A percentile compares a stretch with the other conserved stretches of the same genome.
These are phyloP conservation scores for Ceratitis capitata DNA, from an alignment of 1,140 invertebrate genomes.

Conservation along the genomic window DNA sequence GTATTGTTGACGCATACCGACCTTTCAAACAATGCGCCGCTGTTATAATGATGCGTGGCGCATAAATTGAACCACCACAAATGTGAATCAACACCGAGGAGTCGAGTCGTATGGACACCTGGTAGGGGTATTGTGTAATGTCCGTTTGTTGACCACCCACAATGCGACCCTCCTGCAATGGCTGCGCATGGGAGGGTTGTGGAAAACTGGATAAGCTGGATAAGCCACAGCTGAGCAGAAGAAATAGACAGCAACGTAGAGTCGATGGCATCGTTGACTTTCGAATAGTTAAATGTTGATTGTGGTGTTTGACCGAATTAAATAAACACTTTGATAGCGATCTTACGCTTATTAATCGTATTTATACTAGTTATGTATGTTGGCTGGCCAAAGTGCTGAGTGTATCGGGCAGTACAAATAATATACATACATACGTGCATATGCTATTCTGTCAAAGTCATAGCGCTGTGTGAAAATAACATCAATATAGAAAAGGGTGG, in stretches of 20 bases:
- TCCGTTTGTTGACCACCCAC: conserved; percentile 55
- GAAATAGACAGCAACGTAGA: neutral
- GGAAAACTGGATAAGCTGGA: neutral
- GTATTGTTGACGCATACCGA: conserved; percentile 67
- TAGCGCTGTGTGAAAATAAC: neutral
- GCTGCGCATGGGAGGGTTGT: neutral
- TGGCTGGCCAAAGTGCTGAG: neutral
- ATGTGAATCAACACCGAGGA: conserved; percentile 39
- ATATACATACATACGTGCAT: neutral
- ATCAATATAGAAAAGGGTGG: too few relatives aligned
- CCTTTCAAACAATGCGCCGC: conserved; percentile 70
- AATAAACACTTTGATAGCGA: neutral
- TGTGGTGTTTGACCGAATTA: neutral
- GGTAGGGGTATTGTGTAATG: conserved; percentile 55
- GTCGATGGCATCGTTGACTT: neutral
- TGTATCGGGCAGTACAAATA: neutral
- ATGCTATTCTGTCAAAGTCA: neutral
- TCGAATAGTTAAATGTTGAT: neutral
- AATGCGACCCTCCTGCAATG: conserved; percentile 50
- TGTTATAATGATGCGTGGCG: conserved; percentile 68
- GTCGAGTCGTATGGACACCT: conserved; percentile 55
- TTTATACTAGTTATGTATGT: neutral
- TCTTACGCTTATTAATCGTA: neutral
- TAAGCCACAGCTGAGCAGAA: neutral
- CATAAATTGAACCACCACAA: conserved; percentile 69